phyloP scores from a whole-genome alignment of 2,113 vertebrate genomes.

The Tautogolabrus adspersus region DNA sequence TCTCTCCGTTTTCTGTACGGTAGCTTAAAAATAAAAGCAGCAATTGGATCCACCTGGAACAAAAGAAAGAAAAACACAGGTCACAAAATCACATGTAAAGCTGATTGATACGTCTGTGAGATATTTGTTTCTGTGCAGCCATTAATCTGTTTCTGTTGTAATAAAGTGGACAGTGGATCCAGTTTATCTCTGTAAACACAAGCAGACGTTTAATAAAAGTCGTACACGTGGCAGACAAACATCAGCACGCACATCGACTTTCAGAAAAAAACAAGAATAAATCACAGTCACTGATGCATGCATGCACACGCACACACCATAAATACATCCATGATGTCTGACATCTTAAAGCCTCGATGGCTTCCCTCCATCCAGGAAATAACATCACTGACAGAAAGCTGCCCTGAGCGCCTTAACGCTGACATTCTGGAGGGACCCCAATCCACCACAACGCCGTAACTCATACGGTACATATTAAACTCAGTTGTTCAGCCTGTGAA shows the following conservation, averaged over 20 bases:
- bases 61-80: not conserved
- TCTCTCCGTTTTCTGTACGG: too few species aligned
- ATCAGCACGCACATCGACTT: not conserved
- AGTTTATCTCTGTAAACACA: not conserved
- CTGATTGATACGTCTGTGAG: not conserved
- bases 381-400: slow-evolving; percentile 36
- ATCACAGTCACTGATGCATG: not conserved
- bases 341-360: slow-evolving; percentile 41
- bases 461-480: slow-evolving; percentile 51
- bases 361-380: slow-evolving; percentile 50
- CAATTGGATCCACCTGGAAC: not conserved
- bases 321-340: slow-evolving; percentile 34
- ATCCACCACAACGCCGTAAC: slow-evolving; percentile 62
- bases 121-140: not conserved
- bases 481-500: slow-evolving; percentile 61
- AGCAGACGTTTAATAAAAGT: not conserved
- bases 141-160: not conserved
- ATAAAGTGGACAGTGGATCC: not conserved
- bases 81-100: not conserved
- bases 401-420: slow-evolving; percentile 15
- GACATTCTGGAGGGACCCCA: slow-evolving; percentile 47
- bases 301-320: slow-evolving; percentile 23
- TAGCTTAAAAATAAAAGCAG: not conserved
- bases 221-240: slow-evolving; percentile 14
- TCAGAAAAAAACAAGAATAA: not conserved